phyloP scores from a whole-genome alignment of 2,797 vertebrate species.

The Melanotaenia pygmaea region DNA sequence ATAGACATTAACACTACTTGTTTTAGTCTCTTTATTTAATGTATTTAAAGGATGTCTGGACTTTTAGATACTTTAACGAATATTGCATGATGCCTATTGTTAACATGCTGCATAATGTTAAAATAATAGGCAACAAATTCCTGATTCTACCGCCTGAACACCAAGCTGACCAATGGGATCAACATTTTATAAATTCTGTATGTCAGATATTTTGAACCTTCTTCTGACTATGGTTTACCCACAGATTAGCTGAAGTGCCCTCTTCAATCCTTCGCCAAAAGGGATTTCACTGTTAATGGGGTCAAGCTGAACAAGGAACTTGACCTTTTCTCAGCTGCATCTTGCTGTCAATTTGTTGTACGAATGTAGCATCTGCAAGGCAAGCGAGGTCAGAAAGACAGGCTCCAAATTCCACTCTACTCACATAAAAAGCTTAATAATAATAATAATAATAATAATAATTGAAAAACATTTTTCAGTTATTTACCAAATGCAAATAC shows the following conservation, averaged over 20 bases:
- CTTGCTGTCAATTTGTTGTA: conserved; percentile 29
- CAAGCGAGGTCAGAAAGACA: neutral
- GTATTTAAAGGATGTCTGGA: neutral
- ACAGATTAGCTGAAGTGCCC: conserved; percentile 46
- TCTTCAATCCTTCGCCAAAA: conserved; percentile 52
- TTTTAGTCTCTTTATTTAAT: no score
- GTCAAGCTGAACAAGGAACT: conserved; percentile 50
- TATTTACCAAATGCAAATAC: no score
- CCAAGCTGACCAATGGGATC: conserved; percentile 22
- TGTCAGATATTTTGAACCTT: conserved; percentile 37
- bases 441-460: no score
- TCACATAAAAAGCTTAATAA: no score
- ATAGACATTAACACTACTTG: no score
- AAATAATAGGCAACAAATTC: neutral
- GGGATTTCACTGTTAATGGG: conserved; percentile 63
- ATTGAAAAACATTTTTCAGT: no score
- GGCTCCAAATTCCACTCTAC: neutral
- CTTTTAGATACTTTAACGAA: neutral
- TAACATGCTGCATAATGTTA: neutral
- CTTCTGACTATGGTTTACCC: conserved; percentile 27
- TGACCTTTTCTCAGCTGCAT: conserved; percentile 61
- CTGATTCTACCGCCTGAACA: conserved; percentile 18
- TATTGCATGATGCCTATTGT: neutral
- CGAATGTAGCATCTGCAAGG: conserved; percentile 26
- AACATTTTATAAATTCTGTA: conserved; percentile 29